Evolutionary conservation across 2,888 invertebrate species (phyloP).

Genomic region (Troides helena): DNA sequence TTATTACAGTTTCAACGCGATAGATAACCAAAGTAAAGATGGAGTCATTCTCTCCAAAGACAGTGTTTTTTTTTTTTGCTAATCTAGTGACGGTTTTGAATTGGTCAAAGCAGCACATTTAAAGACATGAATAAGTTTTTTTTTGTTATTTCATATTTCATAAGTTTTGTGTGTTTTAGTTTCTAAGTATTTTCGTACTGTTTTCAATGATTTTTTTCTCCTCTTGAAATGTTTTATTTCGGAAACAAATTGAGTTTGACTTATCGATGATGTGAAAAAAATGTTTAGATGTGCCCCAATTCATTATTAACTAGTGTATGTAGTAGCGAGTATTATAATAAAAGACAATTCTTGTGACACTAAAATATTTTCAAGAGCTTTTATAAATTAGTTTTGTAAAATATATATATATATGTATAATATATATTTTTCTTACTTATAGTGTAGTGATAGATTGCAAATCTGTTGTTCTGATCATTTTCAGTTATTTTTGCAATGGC

Average conservation of each 20-base stretch:
- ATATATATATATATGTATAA: constrained; percentile 31
- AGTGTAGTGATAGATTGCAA: constrained; percentile 39
- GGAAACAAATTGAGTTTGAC: background rate
- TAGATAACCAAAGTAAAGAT: constrained; percentile 49
- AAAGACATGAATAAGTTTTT: constrained; percentile 66
- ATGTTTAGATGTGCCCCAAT: constrained; percentile 30
- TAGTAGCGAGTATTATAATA: constrained; percentile 52
- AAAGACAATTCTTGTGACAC: constrained; percentile 76
- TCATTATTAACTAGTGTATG: constrained; percentile 26
- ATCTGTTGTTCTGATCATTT: constrained; percentile 15
- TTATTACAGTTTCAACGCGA: constrained; percentile 25
- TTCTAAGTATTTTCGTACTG: constrained; percentile 28
- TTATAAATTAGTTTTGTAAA: constrained; percentile 67
- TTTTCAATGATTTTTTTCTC: constrained; percentile 5
- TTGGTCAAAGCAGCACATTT: constrained; percentile 69
- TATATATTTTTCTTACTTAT: constrained; percentile 78
- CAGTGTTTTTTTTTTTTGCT: constrained; percentile 31
- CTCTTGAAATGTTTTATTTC: constrained; percentile 48
- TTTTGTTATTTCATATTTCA: constrained; percentile 50
- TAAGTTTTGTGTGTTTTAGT: constrained; percentile 59
- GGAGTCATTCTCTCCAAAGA: constrained; percentile 41
- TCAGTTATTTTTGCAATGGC: constrained; percentile 28
- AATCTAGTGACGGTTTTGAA: constrained; percentile 43
- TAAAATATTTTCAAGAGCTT: constrained; percentile 74
- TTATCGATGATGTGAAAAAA: constrained; percentile 42